These are phyloP conservation scores for Bembecia ichneumoniformis DNA, from an alignment of 2,888 invertebrate genomes.

Conservation along the genomic window DNA sequence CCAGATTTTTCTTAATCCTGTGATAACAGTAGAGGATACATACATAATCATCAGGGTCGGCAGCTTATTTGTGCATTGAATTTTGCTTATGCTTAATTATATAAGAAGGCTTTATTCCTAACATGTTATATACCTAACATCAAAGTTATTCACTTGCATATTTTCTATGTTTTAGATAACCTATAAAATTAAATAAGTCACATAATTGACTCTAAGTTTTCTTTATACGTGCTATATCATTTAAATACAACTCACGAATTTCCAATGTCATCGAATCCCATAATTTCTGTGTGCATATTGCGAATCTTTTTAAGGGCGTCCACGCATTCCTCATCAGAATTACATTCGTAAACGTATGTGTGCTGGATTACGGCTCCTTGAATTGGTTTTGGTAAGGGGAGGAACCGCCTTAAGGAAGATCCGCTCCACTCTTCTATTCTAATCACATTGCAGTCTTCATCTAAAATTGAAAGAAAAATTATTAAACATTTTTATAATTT, in stretches of 20 bases:
- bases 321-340: slow-evolving; percentile 47
- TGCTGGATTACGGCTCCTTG: slow-evolving; percentile 71
- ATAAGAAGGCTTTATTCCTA: no score
- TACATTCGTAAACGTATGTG: slow-evolving; percentile 64
- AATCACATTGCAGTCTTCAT: slow-evolving; percentile 24
- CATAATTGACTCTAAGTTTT: no score
- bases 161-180: no score
- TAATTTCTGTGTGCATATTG: slow-evolving; percentile 56
- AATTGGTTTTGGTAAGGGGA: slow-evolving; percentile 44
- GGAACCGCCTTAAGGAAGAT: slow-evolving; percentile 17
- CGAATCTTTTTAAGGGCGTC: slow-evolving; percentile 52
- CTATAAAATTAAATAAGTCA: no score
- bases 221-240: no score
- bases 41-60: no score
- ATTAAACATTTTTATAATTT: background rate
- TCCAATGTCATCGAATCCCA: slow-evolving; percentile 70
- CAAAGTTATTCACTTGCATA: no score
- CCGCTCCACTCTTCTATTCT: slow-evolving; percentile 35
- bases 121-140: no score
- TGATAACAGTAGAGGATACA: no score
- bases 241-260: slow-evolving; percentile 61
- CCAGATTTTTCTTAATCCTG: no score
- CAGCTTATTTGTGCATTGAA: no score
- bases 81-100: no score
- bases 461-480: slow-evolving; percentile 12